Conservation (phyloP, 2,797 vertebrate species). For the Spheniscus humboldti region DNA sequence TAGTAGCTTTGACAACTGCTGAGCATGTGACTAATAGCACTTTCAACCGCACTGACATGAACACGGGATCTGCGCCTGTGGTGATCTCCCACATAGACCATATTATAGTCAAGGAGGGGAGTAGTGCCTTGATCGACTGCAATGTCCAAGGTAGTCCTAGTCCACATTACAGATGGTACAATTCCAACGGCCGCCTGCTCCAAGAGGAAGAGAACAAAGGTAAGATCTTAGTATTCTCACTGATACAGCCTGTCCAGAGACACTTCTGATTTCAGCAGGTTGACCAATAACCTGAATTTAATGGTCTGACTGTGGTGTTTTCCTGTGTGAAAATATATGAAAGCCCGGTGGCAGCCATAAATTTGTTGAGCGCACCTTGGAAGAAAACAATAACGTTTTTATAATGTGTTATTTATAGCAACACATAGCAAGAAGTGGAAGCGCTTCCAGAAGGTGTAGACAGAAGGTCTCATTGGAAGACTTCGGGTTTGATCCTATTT, state of each 20-base stretch:
- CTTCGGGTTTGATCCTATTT: neutral
- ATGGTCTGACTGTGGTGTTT: neutral
- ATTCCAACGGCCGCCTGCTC: constrained; percentile 85
- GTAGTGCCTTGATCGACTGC: constrained; percentile 90
- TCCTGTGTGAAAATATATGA: neutral
- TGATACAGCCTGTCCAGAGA: neutral
- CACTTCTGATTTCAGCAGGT: neutral
- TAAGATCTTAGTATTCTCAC: constrained; percentile 63
- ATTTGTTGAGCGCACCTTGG: neutral
- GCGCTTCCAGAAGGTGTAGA: neutral
- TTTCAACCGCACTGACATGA: constrained; percentile 67
- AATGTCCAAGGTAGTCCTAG: constrained; percentile 88
- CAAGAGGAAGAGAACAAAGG: constrained; percentile 77
- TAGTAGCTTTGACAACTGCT: constrained; percentile 61
- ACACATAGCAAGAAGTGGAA: neutral
- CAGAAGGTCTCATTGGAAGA: neutral
- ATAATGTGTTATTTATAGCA: neutral
- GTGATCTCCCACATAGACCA: constrained; percentile 81
- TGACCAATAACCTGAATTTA: neutral
- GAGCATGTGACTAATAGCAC: constrained; percentile 71
- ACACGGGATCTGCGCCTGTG: constrained; percentile 75
- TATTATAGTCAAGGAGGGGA: constrained; percentile 92
- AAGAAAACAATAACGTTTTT: neutral
- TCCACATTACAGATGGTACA: constrained; percentile 90
- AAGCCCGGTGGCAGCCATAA: neutral